These are phyloP conservation scores for Lycaena phlaeas DNA, from an alignment of 2,888 invertebrate genomes.

Conservation along the genomic window DNA sequence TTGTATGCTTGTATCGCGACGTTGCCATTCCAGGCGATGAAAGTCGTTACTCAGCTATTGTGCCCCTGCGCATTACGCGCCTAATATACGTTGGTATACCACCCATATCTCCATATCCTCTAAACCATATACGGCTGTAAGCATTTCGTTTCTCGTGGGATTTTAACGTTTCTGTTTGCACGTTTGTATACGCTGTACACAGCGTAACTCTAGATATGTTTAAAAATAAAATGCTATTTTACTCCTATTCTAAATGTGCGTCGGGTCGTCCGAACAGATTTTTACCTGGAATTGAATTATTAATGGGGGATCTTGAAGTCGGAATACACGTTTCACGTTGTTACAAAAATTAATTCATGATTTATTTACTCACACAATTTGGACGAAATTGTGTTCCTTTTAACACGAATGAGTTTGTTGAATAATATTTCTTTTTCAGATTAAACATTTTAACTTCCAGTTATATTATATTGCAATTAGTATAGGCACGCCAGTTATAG, in stretches of 20 bases:
- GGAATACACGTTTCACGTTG: background rate
- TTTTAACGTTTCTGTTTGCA: background rate
- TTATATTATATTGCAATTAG: no score
- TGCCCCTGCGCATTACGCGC: conserved; percentile 14
- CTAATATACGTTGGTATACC: conserved; percentile 3
- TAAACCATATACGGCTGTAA: background rate
- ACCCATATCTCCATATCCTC: conserved; percentile 8
- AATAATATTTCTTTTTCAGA: background rate
- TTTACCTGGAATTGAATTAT: conserved; percentile 6
- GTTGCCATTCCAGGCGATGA: conserved; percentile 64
- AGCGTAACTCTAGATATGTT: conserved; percentile 6
- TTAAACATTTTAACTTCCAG: no score
- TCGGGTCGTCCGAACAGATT: conserved; percentile 8
- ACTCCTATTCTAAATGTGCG: background rate
- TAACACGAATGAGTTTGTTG: no score
- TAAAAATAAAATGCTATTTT: conserved; percentile 2
- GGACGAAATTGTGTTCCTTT: no score
- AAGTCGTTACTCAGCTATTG: conserved; percentile 49
- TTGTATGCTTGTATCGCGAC: conserved; percentile 38
- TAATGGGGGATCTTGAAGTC: conserved; percentile 4
- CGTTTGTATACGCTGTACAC: no score
- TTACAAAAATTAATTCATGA: background rate
- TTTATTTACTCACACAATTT: background rate
- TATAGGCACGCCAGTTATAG: no score
- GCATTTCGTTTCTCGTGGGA: background rate